Evolutionary conservation across 2,888 invertebrate genomes (phyloP).

Genomic region (Acrocera orbiculus): DNA sequence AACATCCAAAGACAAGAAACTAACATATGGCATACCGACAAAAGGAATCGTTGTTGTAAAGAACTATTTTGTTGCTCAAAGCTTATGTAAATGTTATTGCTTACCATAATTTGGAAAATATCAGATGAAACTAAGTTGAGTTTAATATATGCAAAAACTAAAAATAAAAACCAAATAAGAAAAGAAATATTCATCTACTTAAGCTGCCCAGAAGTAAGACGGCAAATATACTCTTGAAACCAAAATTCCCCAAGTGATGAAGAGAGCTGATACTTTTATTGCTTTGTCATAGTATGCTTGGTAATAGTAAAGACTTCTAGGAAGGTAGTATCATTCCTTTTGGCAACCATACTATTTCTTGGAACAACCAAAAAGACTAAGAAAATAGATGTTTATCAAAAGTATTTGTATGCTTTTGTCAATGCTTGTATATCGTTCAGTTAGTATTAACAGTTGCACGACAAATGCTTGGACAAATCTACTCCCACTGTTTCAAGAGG

Average conservation of each 20-base stretch:
- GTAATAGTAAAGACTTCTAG: slow-evolving; percentile 4
- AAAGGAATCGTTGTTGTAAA: slow-evolving; percentile 1
- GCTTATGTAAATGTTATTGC: too few species aligned
- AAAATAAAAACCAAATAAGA: too few species aligned
- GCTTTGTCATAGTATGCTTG: slow-evolving; percentile 9
- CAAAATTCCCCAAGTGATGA: slow-evolving; percentile 9
- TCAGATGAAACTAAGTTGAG: too few species aligned
- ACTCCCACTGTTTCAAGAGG: too few species aligned
- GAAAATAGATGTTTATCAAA: slow-evolving; percentile 7
- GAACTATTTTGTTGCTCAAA: too few species aligned
- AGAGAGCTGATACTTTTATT: slow-evolving; percentile 11
- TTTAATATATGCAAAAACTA: too few species aligned
- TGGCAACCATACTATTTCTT: slow-evolving; percentile 1
- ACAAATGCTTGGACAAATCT: slow-evolving; percentile 6
- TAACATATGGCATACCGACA: too few species aligned
- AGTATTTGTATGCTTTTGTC: slow-evolving; percentile 1
- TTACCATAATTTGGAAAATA: too few species aligned
- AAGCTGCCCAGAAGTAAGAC: too few species aligned
- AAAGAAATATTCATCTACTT: too few species aligned
- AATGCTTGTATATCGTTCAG: slow-evolving; percentile 3
- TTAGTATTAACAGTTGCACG: slow-evolving; percentile 7
- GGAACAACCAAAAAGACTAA: slow-evolving; percentile 1
- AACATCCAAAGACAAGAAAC: too few species aligned
- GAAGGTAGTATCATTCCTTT: slow-evolving; percentile 6
- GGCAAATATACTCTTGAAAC: too few species aligned